phyloP scores from a whole-genome alignment of 2,888 invertebrate species.

The Bellardia pandia region DNA sequence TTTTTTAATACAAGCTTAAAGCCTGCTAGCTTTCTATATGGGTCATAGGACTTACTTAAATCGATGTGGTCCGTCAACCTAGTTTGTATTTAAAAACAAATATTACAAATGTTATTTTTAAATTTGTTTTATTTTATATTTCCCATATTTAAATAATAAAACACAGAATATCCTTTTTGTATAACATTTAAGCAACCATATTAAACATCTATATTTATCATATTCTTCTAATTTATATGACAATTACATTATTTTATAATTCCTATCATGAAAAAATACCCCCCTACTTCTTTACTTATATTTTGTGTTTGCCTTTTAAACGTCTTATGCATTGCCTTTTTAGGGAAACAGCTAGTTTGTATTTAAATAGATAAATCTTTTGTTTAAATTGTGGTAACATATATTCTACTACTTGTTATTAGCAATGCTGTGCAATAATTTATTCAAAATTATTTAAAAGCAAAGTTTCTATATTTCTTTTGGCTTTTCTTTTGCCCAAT shows the following conservation, averaged over 20 bases:
- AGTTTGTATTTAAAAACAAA: no score
- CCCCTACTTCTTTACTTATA: no score
- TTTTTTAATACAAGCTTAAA: no score
- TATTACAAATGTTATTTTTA: not conserved
- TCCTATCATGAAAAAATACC: slow-evolving; percentile 10
- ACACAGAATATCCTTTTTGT: not conserved
- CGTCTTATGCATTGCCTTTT: not conserved
- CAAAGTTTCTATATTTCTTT: not conserved
- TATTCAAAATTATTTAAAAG: slow-evolving; percentile 57
- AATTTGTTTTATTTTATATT: not conserved
- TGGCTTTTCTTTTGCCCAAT: not conserved
- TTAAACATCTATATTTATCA: not conserved
- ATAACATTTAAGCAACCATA: not conserved
- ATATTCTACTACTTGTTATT: not conserved
- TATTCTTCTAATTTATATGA: slow-evolving; percentile 9
- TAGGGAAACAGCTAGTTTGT: not conserved
- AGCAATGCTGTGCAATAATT: slow-evolving; percentile 42
- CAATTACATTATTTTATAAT: slow-evolving; percentile 42
- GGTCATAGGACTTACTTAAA: no score
- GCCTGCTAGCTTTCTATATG: no score
- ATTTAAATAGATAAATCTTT: slow-evolving; percentile 37
- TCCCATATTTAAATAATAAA: not conserved
- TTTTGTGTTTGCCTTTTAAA: not conserved
- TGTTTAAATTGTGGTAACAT: slow-evolving; percentile 44
- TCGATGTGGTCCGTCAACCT: no score